Evolutionary conservation across 2,888 invertebrate genomes (phyloP), one percentile per base, ranked within the genome.

Genomic region (Nephrocerus scutellatus): DNA sequence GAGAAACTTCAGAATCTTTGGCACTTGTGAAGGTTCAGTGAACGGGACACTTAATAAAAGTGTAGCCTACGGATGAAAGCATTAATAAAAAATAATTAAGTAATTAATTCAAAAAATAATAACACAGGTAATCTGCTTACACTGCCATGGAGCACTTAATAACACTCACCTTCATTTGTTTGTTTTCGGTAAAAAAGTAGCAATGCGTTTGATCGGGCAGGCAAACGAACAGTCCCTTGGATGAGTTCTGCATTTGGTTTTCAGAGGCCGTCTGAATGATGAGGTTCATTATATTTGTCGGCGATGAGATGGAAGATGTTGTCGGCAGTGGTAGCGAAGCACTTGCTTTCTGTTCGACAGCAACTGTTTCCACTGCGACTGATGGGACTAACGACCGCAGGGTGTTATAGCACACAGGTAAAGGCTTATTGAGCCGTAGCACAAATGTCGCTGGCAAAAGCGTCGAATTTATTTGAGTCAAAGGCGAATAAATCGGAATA

Each of bases 121-220:
- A n/a, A 16, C 3, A 4, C 14, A 26, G 7, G 7, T 13, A 31
- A 19, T 14, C 13, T 6, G 19, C n/a, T 12, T 30, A 3, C 18
- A 32, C 33, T 90, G 6, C 5, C n/a, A 19, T 28, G 35, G 35
- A 10, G 8, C 10, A 22, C 10, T 22, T 10, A 22, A 22, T 10
- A 22, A 10, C 23, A 49, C 84, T 77, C 6, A 88, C 91, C 47
- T 82, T 79, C 67, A 87, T 70, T 19, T 75, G 77, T 46, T 78
- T 78, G 46, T 82, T 81, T 62, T 89, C 87, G 18, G 90, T 90
- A 71, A 95, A 77, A 67, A 89, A 91, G 68, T 92, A 96, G 60
- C 91, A 90, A 62, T 96, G 95, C 41, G 82, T 83, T 63, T 95
- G 93, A 62, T 92, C 93, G 0, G 93, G 90, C 30, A 96, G 71